Evolutionary conservation across 2,888 invertebrate species (phyloP).

Genomic region (Acrocera orbiculus): DNA sequence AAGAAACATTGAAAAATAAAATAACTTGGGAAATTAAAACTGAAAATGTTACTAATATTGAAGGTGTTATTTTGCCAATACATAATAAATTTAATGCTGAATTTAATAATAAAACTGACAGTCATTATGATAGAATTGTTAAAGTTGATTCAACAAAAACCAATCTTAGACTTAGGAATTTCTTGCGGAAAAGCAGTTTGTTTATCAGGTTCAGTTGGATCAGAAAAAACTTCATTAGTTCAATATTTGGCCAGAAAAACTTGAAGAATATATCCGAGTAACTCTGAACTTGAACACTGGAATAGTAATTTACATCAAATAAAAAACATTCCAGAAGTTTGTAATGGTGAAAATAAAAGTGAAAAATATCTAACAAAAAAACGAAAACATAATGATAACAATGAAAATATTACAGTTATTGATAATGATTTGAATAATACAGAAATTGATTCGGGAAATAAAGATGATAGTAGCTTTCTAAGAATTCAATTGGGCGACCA

Average conservation of each 20-base stretch:
- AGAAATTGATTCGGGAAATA: neutral
- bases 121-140: constrained; percentile 35
- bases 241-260: constrained; percentile 71
- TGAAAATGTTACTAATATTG: constrained; percentile 38
- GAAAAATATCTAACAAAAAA: no score
- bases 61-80: constrained; percentile 47
- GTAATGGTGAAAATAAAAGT: neutral
- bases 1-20: neutral
- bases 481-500: constrained; percentile 94
- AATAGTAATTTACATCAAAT: neutral
- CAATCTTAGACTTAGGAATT: constrained; percentile 61
- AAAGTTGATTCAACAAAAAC: constrained; percentile 53
- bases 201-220: constrained; percentile 77
- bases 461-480: constrained; percentile 36
- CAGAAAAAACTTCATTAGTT: constrained; percentile 83
- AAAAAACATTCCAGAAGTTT: no score
- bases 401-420: constrained; percentile 2
- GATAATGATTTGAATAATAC: constrained; percentile 1
- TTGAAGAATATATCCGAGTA: constrained; percentile 36
- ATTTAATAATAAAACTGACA: constrained; percentile 19
- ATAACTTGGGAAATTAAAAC: constrained; percentile 17
- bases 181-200: constrained; percentile 54
- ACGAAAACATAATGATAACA: constrained; percentile 13
- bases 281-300: no score
- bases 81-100: constrained; percentile 34